A percentile compares a stretch with the other conserved stretches of the same genome.
Conservation (phyloP, 1,140 invertebrate genomes). For the Drosophila nasuta region DNA sequence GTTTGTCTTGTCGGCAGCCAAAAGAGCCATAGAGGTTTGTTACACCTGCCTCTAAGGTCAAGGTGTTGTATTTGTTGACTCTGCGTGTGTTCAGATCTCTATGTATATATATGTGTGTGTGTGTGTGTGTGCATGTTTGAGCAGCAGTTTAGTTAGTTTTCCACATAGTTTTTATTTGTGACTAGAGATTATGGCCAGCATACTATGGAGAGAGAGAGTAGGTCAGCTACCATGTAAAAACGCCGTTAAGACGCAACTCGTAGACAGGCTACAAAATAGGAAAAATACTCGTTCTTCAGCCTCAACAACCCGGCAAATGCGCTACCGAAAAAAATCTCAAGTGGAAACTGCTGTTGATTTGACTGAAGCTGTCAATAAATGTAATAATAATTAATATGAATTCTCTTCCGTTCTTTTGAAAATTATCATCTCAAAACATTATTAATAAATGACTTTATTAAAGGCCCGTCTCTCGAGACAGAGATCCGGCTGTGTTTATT, state of each 20-base stretch:
- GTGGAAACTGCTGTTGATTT: not conserved
- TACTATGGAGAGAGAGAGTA: conserved; percentile 40
- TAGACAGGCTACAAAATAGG: conserved; percentile 10
- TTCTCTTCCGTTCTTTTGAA: conserved; percentile 39
- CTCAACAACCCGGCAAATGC: not conserved
- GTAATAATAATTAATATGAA: conserved; percentile 8
- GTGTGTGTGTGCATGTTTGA: not conserved
- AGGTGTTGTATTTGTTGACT: conserved; percentile 35
- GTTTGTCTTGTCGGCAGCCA: conserved; percentile 36
- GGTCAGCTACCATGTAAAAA: conserved; percentile 31
- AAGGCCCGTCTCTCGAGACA: conserved; percentile 50
- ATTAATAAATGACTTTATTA: conserved; percentile 24
- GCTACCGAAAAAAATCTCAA: conserved; percentile 5
- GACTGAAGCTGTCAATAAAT: not conserved
- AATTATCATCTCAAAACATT: conserved; percentile 32
- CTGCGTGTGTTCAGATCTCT: conserved; percentile 1
- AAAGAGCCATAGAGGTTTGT: conserved; percentile 22
- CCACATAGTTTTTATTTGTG: conserved; percentile 12
- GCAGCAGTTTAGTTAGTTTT: conserved; percentile 33
- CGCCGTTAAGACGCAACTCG: conserved; percentile 6
- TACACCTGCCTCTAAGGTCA: conserved; percentile 51
- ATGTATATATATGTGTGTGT: not conserved
- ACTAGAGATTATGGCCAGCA: conserved; percentile 9
- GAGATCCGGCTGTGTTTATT: conserved; percentile 56
- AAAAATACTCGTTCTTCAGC: conserved; percentile 19